Percentiles rank a stretch among this genome's conserved stretches.
phyloP scores from a whole-genome alignment of 2,888 invertebrate genomes.

The Leptura quadrifasciata region DNA sequence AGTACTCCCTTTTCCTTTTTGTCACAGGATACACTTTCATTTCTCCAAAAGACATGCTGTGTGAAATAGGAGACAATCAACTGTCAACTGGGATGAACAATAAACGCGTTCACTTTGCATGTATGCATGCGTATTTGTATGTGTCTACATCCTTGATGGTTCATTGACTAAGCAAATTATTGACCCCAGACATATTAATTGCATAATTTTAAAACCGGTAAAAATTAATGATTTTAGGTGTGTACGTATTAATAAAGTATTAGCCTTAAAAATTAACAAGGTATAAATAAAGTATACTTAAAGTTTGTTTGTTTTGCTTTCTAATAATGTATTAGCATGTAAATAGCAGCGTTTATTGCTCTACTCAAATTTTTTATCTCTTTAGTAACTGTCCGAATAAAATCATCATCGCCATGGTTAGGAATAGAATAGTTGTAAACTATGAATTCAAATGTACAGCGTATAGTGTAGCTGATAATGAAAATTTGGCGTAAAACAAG shows the following conservation, averaged over 20 bases:
- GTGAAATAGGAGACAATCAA: too few relatives aligned
- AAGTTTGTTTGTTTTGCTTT: not conserved
- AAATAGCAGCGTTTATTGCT: not conserved
- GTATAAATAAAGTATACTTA: not conserved
- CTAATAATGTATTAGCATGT: not conserved
- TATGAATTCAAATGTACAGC: too few relatives aligned
- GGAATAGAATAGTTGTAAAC: not conserved
- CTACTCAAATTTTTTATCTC: not conserved
- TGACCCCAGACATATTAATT: not conserved
- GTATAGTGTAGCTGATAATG: too few relatives aligned
- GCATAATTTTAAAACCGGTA: not conserved
- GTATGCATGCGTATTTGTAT: too few relatives aligned
- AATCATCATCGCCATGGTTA: not conserved
- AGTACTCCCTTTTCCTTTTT: too few relatives aligned
- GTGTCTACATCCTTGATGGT: not conserved
- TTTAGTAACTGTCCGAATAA: not conserved
- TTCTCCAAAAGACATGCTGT: too few relatives aligned
- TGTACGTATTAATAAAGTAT: not conserved
- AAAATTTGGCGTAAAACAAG: too few relatives aligned
- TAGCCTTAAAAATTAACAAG: not conserved
- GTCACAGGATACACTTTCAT: too few relatives aligned
- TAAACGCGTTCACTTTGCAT: too few relatives aligned
- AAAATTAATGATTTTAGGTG: constrained; percentile 1
- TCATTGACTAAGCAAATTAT: not conserved
- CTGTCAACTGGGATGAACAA: too few relatives aligned